These are phyloP conservation scores for Mycetomoellerius zeteki DNA, from an alignment of 1,140 invertebrate genomes.

Conservation along the genomic window DNA sequence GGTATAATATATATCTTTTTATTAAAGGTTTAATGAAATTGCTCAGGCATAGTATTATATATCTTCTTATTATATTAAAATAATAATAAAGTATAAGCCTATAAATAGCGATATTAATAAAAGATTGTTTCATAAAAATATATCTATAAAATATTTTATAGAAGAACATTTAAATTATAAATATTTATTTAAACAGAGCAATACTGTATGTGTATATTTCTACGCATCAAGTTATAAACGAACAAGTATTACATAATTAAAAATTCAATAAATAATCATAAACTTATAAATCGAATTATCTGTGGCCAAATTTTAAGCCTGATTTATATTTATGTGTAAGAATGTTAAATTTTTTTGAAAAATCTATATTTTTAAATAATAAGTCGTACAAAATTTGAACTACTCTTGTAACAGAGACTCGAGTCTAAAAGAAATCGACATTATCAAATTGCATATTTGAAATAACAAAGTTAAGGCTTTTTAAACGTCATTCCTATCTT, in stretches of 20 bases:
- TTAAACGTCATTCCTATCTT: background rate
- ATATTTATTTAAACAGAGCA: slow-evolving; percentile 1
- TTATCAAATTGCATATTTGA: background rate
- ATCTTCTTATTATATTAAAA: background rate
- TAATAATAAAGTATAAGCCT: background rate
- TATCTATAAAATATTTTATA: background rate
- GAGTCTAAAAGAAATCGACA: background rate
- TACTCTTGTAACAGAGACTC: background rate
- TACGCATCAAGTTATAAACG: background rate
- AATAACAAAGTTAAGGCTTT: slow-evolving; percentile 18
- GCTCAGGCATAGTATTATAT: background rate
- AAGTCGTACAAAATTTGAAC: background rate
- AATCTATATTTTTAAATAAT: background rate
- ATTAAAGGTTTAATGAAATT: slow-evolving; percentile 23
- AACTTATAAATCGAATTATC: background rate
- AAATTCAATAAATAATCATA: background rate
- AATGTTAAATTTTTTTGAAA: background rate
- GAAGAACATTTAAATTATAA: background rate
- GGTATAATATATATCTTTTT: background rate
- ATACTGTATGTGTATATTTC: background rate
- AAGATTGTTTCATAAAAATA: background rate
- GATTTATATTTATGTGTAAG: background rate
- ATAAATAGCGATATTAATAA: background rate
- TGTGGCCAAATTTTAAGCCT: background rate
- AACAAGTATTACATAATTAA: background rate